Evolutionary conservation across 2,888 invertebrate species (phyloP), one percentile per base, ranked within the genome.

Genomic region (Conops quadrifasciatus): DNA sequence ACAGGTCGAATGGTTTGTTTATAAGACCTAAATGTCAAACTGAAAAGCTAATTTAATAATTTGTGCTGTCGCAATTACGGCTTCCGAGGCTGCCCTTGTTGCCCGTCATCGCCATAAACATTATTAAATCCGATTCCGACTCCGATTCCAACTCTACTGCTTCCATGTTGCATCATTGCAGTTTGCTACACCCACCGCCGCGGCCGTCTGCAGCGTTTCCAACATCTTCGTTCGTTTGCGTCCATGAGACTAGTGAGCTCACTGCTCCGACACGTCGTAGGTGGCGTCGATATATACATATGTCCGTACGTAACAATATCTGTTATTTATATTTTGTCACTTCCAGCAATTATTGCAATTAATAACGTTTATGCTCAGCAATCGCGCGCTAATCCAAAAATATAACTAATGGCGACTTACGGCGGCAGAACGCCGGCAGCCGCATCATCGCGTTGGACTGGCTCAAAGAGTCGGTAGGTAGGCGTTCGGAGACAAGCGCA

Each of bases 341-440:
- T 72, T 74, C 64, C 67, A 75, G 73, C 76, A 75, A 74, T 72
- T 74, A 72, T 71, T 72, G 73, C 72, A 76, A 76, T 76, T 75
- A 76, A 75, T 76, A 75, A 75, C 72, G 73, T 73, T 76, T 75
- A 74, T 71, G 72, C 63, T 73, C n/a, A 45, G 51, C 28, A 26
- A 36, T 9, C 19, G 19, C 45, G 45, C 64, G 24, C 64, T 30
- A 64, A 64, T 53, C 66, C 66, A 30, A 21, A 56, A 66, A 9
- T 51, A 26, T n/a, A 66, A 66, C 43, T 56, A 26, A 66, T 66
- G 53, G 56, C 53, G 19, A 26, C 66, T 24, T 47, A 7, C 21
- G 21, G 16, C 19, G 9, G 36, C 36, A 36, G 36, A 36, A 36
- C 9, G 36, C 36, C 36, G 36, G 36, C 36, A 36, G 36, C 36